Base-by-base conservation (phyloP, 1,140 invertebrate genomes). In the Heliconius nattereri region DNA sequence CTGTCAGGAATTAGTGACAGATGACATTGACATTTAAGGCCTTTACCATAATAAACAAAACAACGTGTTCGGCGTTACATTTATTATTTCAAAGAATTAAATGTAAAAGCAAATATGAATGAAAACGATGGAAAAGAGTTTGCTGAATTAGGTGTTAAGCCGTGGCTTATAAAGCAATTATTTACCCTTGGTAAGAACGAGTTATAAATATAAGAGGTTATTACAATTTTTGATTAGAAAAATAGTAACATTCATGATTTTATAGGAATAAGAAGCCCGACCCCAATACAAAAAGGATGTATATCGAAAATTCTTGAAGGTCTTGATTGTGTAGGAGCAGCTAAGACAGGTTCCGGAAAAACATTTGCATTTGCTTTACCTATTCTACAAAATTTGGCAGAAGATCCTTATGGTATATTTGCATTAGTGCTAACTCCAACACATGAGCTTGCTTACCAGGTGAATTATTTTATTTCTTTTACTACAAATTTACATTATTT, bases 311-410 rank as follows among this genome's bases (percentile, higher is more conserved):
- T 99, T 84, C 92, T 99, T 70, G 85, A 95, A 83, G 98, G 98
- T 0, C 95, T 96, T 86, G 98, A 99, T 95, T 97, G 98, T 77
- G 98, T 99, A 87, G 99, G 98, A 20, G 97, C 98, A 85, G 98
- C 98, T 2, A 98, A 99, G 95, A 99, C 99, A 52, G 99, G 99
- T 29, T 99, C 98, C 76, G 99, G 99, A 52, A 99, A 99, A 96
- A 99, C 99, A 7, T 96, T 99, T 87, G 98, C 99, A 0, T 99
- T 99, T 96, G 98, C 98, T 7, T 88, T 99, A 26, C 99, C 99
- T 1, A 98, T 99, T 87, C 92, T 99, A 73, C 98, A 99, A 91
- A 96, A 97, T 83, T 94, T 99, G 20, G 97, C 98, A 81, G 97
- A 98, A 89, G 98, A 98, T 90, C 98, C 99, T 0, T 98, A 98